Conservation (phyloP, 2,797 vertebrate species). For the Crotalus adamanteus region DNA sequence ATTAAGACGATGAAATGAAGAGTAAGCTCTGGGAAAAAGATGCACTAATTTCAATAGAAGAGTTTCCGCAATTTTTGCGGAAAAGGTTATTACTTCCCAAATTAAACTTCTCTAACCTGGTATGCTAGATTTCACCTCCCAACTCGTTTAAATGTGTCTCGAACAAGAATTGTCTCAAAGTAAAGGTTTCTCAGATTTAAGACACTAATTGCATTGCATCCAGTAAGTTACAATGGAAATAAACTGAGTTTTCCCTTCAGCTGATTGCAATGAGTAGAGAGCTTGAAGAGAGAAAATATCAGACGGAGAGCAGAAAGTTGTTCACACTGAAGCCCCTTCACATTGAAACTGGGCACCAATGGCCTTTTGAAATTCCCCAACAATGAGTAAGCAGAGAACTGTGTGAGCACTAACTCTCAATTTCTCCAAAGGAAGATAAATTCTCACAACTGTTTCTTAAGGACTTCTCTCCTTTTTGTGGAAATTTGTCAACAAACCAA, state of each 20-base stretch:
- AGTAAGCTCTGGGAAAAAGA: not conserved
- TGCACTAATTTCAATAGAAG: not conserved
- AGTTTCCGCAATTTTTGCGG: not conserved
- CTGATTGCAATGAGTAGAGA: not conserved
- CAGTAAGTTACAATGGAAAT: not conserved
- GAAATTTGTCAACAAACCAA: not conserved
- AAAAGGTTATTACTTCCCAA: not conserved
- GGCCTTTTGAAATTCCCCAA: not conserved
- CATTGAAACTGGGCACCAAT: not conserved
- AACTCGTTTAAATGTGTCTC: not conserved
- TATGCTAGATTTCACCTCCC: not conserved
- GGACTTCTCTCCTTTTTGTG: not conserved
- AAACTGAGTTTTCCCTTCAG: not conserved
- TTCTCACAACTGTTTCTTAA: not conserved
- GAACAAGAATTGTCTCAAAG: not conserved
- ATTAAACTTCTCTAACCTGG: not conserved
- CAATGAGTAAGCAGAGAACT: not conserved
- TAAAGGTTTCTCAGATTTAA: not conserved
- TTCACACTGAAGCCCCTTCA: not conserved
- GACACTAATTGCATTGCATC: too few relatives aligned
- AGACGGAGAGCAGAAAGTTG: not conserved
- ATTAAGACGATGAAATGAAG: not conserved
- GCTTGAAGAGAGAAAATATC: not conserved
- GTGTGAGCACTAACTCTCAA: not conserved
- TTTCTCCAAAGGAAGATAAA: not conserved